Evolutionary conservation across 2,888 invertebrate species (phyloP), one percentile per base, ranked within the genome.

Genomic region (Macrophya alboannulata): DNA sequence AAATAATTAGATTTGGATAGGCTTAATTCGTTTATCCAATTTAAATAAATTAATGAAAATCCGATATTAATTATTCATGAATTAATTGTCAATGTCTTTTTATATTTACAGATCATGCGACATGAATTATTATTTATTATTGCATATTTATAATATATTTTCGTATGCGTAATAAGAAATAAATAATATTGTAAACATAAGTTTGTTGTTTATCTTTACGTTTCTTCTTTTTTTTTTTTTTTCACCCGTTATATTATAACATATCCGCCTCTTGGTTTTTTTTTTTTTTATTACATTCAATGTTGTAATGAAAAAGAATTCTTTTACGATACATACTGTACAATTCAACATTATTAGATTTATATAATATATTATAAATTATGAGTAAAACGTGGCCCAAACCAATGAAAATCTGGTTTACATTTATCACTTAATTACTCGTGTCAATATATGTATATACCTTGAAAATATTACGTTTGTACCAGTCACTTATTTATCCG

Each of bases 301-400:
- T 40, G 25, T 21, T 9, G 40, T 17, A 17, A 40, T 25, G 25
- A 71, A 31, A 37, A 31, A 51, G n/a, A 59, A 5, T 68, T 68
- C 68, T 68, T 17, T 68, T 62, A 62, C 25, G 10, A 62, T 62
- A 81, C 81, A 62, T 62, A 81, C 81, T 81, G 59, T 81, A 81
- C 81, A 81, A 43, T 81, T 81, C 81, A 81, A 81, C 81, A 62
- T 81, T 81, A 62, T 62, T 81, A 81, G 6, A 81, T 62, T 43
- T 81, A 25, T 74, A 74, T 45, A 74, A 55, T 59, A 55, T 59
- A 55, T 55, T 77, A 77, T 77, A 51, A 31, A 77, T 62, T 59
- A 81, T 81, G 81, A 81, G 62, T 59, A 81, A 62, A 81, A 59
- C 62, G 81, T 81, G 81, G 81, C 62, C 59, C 62, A 62, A 55